phyloP scores from a whole-genome alignment of 2,888 invertebrate genomes.

The Lasiommata megera region DNA sequence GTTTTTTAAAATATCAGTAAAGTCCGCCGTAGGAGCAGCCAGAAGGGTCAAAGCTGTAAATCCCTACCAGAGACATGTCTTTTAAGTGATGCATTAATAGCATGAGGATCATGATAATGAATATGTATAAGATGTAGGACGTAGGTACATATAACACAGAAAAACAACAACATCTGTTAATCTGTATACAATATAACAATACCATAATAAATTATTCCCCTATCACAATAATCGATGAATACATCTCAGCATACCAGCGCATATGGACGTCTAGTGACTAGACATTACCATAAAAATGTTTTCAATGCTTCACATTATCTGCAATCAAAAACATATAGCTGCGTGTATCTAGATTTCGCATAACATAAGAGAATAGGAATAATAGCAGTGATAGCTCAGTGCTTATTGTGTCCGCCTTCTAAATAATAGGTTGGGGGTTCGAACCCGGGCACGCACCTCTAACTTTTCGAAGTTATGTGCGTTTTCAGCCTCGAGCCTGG shows the following conservation, averaged over 20 bases:
- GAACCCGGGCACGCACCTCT: too few species aligned
- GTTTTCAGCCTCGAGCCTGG: too few species aligned
- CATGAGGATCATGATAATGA: neutral
- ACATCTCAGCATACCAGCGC: neutral
- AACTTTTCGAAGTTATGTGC: too few species aligned
- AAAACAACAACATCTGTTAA: neutral
- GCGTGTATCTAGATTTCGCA: conserved; percentile 6
- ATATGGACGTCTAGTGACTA: neutral
- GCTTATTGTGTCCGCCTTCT: too few species aligned
- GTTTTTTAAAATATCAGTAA: too few species aligned
- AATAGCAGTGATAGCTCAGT: too few species aligned
- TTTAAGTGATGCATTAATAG: too few species aligned
- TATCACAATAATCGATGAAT: conserved; percentile 5
- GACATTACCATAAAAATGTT: conserved; percentile 9
- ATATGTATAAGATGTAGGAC: neutral
- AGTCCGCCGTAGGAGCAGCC: too few species aligned
- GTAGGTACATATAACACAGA: neutral
- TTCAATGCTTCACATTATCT: conserved; percentile 4
- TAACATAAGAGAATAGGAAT: neutral
- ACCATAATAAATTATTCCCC: conserved; percentile 5
- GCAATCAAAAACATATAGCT: conserved; percentile 4
- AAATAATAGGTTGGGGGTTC: too few species aligned
- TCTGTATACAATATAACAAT: conserved; percentile 8
- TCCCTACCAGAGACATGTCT: too few species aligned
- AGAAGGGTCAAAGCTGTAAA: too few species aligned